These are phyloP conservation scores for Maconellicoccus hirsutus DNA, from an alignment of 1,140 invertebrate species.

Conservation along the genomic window DNA sequence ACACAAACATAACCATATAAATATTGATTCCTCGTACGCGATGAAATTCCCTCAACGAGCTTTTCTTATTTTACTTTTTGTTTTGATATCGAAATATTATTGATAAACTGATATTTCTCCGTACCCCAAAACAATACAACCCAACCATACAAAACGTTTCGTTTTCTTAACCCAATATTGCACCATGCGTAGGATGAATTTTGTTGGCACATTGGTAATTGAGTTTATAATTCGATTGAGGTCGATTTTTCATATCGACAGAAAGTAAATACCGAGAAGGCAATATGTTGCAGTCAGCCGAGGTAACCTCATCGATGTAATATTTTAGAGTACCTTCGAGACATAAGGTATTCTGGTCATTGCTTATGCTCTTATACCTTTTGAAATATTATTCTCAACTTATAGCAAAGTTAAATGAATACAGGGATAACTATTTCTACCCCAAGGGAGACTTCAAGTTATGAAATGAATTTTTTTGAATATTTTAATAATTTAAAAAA, in stretches of 20 bases:
- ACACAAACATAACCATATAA: too few relatives aligned
- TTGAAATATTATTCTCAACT: neutral
- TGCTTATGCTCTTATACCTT: neutral
- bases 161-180: neutral
- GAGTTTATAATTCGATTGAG: too few relatives aligned
- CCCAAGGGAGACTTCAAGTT: neutral
- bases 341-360: neutral
- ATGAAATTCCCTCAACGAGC: neutral
- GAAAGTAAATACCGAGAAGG: too few relatives aligned
- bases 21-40: too few relatives aligned
- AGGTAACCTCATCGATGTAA: neutral
- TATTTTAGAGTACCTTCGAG: neutral
- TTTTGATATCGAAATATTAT: neutral
- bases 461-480: too few relatives aligned
- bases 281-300: neutral
- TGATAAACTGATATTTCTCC: neutral
- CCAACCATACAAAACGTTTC: neutral
- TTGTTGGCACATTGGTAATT: too few relatives aligned
- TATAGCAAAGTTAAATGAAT: neutral
- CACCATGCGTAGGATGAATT: neutral
- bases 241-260: too few relatives aligned
- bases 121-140: neutral
- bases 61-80: neutral
- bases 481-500: too few relatives aligned
- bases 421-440: neutral